These are phyloP conservation scores for Cyprinella venusta DNA, from an alignment of 2,797 vertebrate species.

Conservation along the genomic window DNA sequence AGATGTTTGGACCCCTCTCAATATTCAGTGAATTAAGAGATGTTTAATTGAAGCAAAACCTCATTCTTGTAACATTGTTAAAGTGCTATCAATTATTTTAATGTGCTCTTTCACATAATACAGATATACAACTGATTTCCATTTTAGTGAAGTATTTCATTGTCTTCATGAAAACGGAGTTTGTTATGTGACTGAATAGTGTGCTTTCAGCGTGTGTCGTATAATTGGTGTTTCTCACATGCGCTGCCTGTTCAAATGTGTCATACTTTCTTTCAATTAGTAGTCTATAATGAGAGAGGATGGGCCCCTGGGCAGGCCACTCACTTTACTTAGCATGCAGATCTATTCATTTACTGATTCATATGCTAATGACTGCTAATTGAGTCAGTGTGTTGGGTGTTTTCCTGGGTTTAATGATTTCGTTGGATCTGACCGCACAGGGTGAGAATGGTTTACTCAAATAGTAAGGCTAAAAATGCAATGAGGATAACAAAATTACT, in stretches of 20 bases:
- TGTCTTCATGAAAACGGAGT: not conserved
- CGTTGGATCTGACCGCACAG: conserved; percentile 32
- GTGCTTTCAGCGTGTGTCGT: not conserved
- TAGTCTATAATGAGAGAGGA: conserved; percentile 12
- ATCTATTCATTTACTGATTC: conserved; percentile 41
- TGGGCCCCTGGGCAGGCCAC: not conserved
- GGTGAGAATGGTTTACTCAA: not conserved
- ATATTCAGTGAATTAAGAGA: not conserved
- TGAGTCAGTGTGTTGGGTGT: conserved; percentile 17
- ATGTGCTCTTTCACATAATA: not conserved
- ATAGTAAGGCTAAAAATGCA: not conserved
- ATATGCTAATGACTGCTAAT: conserved; percentile 57
- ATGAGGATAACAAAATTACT: not conserved
- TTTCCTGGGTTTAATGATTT: conserved; percentile 17
- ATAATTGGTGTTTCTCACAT: conserved; percentile 23
- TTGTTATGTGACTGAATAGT: conserved; percentile 12
- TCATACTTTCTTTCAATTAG: conserved; percentile 36
- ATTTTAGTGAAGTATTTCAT: not conserved
- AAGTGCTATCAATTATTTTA: not conserved
- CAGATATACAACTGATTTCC: not conserved
- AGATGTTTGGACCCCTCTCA: not conserved
- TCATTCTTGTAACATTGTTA: conserved; percentile 8
- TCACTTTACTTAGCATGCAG: conserved; percentile 40
- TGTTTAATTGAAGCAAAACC: not conserved
- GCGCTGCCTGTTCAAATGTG: conserved; percentile 9